Percentiles rank a stretch among this genome's conserved stretches.
Evolutionary conservation across 2,888 invertebrate species (phyloP).

Genomic region (Chrysotoxum bicinctum): DNA sequence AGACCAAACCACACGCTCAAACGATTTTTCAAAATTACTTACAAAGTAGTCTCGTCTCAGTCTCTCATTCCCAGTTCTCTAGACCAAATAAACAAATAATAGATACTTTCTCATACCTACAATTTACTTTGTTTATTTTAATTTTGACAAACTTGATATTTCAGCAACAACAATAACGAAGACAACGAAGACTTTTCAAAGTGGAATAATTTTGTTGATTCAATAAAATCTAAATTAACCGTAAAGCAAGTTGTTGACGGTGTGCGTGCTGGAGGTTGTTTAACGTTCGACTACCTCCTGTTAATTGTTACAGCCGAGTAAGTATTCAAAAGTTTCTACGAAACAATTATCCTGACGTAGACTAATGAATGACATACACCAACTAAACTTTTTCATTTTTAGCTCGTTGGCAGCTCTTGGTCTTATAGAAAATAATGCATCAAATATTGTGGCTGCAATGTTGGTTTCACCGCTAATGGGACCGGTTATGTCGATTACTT

Average conservation of each 20-base stretch:
- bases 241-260: slow-evolving; percentile 93
- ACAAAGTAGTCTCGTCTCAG: too few species aligned
- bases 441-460: slow-evolving; percentile 91
- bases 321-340: slow-evolving; percentile 77
- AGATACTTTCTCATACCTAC: too few species aligned
- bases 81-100: too few species aligned
- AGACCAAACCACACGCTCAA: too few species aligned
- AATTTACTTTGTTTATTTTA: too few species aligned
- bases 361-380: not conserved
- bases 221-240: slow-evolving; percentile 89
- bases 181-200: slow-evolving; percentile 83
- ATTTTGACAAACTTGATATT: not conserved
- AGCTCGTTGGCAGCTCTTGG: slow-evolving; percentile 93
- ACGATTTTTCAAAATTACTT: too few species aligned
- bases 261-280: slow-evolving; percentile 87
- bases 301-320: slow-evolving; percentile 92
- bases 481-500: slow-evolving; percentile 93
- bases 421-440: slow-evolving; percentile 91
- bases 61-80: too few species aligned
- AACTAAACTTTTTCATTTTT: slow-evolving; percentile 3
- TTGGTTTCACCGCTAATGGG: slow-evolving; percentile 90
- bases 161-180: slow-evolving; percentile 52
- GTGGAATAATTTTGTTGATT: slow-evolving; percentile 88
- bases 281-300: slow-evolving; percentile 92
- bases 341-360: not conserved